Evolutionary conservation across 1,140 invertebrate species (phyloP).

Genomic region (Penaeus indicus): DNA sequence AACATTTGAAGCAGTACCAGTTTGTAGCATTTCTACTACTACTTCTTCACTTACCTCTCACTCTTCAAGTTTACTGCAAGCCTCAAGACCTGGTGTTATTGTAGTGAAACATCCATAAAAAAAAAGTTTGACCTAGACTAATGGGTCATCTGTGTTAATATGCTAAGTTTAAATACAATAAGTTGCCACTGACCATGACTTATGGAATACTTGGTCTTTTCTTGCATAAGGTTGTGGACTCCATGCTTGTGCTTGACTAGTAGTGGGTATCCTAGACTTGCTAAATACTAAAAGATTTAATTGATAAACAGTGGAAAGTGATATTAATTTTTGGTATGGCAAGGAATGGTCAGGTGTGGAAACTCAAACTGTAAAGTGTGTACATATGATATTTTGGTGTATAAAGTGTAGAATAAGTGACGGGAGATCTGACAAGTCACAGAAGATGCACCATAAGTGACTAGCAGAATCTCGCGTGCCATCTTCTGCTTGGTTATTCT

Average conservation of each 20-base stretch:
- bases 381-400: slow-evolving; percentile 57
- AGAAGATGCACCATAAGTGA: slow-evolving; percentile 37
- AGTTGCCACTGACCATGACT: slow-evolving; percentile 26
- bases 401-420: slow-evolving; percentile 58
- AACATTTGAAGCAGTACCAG: slow-evolving; percentile 22
- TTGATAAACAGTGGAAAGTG: slow-evolving; percentile 7
- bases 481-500: slow-evolving; percentile 50
- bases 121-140: background rate
- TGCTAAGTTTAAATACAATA: slow-evolving; percentile 41
- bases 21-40: slow-evolving; percentile 55
- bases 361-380: slow-evolving; percentile 47
- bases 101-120: slow-evolving; percentile 66
- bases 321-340: slow-evolving; percentile 9
- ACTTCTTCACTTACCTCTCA: slow-evolving; percentile 32
- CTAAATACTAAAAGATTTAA: slow-evolving; percentile 1
- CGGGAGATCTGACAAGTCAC: slow-evolving; percentile 55
- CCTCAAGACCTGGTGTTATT: slow-evolving; percentile 65
- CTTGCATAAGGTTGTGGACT: slow-evolving; percentile 34
- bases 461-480: slow-evolving; percentile 53
- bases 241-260: slow-evolving; percentile 43
- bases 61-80: slow-evolving; percentile 48
- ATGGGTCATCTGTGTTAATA: slow-evolving; percentile 55
- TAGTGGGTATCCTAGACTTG: slow-evolving; percentile 42
- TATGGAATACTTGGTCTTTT: slow-evolving; percentile 40
- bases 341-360: slow-evolving; percentile 23